Base-by-base conservation (phyloP, 2,113 vertebrate species). In the Hyaena hyaena region DNA sequence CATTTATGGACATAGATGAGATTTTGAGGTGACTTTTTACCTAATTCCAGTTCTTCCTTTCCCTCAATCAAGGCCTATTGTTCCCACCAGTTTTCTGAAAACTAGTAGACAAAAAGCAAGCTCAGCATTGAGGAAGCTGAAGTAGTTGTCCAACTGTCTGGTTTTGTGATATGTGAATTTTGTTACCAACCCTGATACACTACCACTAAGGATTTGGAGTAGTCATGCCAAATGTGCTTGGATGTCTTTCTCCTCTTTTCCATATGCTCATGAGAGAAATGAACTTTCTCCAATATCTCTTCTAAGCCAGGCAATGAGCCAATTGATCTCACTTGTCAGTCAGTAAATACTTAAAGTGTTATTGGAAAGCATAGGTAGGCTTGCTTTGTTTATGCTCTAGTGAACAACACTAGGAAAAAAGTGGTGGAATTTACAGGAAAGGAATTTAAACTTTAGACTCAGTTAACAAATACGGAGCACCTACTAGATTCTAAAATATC, bases 161-260 rank as follows among this genome's bases (percentile, higher is more conserved):
- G 31, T 50, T 66, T n/a, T 88, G 23, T 71, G 53, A 43, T 31
- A 33, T 26, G 11, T 90, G 53, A 82, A 87, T 96, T 94, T 88
- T 31, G 45, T 88, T 43, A 43, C 17, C 53, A 11, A 45, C 21
- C 33, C 63, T 65, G 71, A 74, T 55, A 74, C 48, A 24, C 53
- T 31, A 83, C 69, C 45, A 28, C 61, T 82, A 31, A 94, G 76
- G 16, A 26, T 77, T 89, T 43, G 28, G 31, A 15, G 69, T 9
- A 55, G 7, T 73, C 24, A 16, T 17, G 11, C 63, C 45, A 88
- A 66, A 85, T 65, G 31, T 73, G 82, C 55, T 73, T 77, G 71
- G 24, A 61, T 89, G n/a, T 79, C 48, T 83, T 69, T 71, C 68
- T 87, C 17, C 53, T 53, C 15, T 86, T 69, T 96, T 96, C 69